Percentiles rank a stretch among this genome's conserved stretches.
These are phyloP conservation scores for Latrodectus geometricus DNA, from an alignment of 1,140 invertebrate species.

Conservation along the genomic window DNA sequence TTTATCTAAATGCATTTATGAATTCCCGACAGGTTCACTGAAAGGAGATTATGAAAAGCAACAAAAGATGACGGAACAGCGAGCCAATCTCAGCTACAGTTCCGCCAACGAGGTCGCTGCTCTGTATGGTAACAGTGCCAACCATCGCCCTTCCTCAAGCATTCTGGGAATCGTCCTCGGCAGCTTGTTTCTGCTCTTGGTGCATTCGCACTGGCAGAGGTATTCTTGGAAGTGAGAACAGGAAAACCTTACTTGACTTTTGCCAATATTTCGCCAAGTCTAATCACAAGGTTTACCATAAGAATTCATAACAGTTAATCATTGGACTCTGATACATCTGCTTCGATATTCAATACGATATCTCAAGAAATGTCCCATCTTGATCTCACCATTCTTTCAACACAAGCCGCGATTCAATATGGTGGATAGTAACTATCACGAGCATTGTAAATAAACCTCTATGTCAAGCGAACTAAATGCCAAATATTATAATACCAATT, in stretches of 20 bases:
- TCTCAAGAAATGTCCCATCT: background rate
- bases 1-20: no score
- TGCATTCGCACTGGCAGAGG: background rate
- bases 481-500: background rate
- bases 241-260: background rate
- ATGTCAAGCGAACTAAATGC: background rate
- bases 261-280: background rate
- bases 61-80: background rate
- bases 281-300: background rate
- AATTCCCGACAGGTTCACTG: background rate
- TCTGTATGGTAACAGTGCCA: background rate
- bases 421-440: background rate
- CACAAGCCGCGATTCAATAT: background rate
- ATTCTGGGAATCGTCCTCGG: background rate
- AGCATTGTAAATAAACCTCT: background rate
- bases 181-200: background rate
- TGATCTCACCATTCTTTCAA: background rate
- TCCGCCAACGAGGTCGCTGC: background rate
- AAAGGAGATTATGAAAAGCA: background rate
- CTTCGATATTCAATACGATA: background rate
- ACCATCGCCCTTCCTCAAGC: background rate
- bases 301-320: background rate
- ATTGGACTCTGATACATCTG: background rate
- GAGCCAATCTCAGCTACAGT: background rate
- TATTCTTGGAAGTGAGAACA: background rate